These are phyloP conservation scores for Salpingus planirostris DNA, from an alignment of 2,888 invertebrate genomes.

Conservation along the genomic window DNA sequence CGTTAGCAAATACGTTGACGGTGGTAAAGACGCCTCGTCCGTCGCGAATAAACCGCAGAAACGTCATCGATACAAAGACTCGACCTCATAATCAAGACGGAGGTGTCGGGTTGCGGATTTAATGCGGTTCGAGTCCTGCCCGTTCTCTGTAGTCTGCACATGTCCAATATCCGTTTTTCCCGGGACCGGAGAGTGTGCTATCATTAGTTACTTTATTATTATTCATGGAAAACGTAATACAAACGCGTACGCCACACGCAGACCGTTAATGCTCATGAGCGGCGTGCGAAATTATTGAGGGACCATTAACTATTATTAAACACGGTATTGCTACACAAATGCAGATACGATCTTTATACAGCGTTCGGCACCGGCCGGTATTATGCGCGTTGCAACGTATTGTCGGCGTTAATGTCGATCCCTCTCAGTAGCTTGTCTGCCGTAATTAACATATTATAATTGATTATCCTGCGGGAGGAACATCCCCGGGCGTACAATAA, in stretches of 20 bases:
- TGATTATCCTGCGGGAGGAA: no score
- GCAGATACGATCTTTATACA: slow-evolving; percentile 10
- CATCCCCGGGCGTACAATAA: no score
- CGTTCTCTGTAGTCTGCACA: no score
- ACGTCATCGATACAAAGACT: no score
- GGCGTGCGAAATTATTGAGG: background rate
- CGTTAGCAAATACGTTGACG: slow-evolving; percentile 17
- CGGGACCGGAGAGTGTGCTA: no score
- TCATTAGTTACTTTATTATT: background rate
- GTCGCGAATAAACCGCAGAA: no score
- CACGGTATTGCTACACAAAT: slow-evolving; percentile 3
- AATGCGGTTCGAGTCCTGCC: no score
- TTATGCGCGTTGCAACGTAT: slow-evolving; percentile 5
- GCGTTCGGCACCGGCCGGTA: slow-evolving; percentile 1
- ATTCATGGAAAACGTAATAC: background rate
- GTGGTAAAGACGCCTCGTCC: no score
- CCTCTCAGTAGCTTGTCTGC: background rate
- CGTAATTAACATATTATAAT: slow-evolving; percentile 4
- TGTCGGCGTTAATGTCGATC: background rate
- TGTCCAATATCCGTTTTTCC: no score
- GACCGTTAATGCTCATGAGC: background rate
- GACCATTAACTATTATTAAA: slow-evolving; percentile 6
- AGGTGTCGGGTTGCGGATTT: no score
- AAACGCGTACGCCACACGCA: background rate
- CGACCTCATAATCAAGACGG: no score